A percentile compares a stretch with the other conserved stretches of the same genome.
phyloP scores from a whole-genome alignment of 2,797 vertebrate species.

The Prunella strophiata region DNA sequence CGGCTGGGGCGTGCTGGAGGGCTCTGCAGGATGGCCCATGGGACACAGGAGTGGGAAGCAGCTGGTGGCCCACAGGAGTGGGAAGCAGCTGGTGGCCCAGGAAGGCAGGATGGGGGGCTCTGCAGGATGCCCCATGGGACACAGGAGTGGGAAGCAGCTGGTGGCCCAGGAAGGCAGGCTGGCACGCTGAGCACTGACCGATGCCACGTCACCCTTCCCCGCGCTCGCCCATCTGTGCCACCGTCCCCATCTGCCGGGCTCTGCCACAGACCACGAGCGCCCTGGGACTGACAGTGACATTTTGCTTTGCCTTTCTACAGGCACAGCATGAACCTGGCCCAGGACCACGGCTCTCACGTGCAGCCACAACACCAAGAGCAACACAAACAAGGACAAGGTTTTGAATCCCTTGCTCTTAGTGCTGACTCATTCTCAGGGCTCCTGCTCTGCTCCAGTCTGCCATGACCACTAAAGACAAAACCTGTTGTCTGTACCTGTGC shows the following conservation, averaged over 20 bases:
- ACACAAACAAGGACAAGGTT: not conserved
- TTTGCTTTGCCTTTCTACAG: not conserved
- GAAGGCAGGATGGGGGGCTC: not conserved
- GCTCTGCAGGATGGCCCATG: fast-evolving
- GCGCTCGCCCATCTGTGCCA: not conserved
- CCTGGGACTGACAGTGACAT: not conserved
- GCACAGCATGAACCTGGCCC: not conserved
- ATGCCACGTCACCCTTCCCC: not conserved
- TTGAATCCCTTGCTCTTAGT: not conserved
- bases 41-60: not conserved
- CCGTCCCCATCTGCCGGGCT: not conserved
- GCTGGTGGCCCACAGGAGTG: not conserved
- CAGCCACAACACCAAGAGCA: not conserved
- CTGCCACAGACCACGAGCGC: not conserved
- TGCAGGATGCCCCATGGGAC: not conserved
- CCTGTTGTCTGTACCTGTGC: too few species aligned
- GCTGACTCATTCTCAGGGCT: not conserved
- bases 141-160: not conserved
- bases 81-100: not conserved
- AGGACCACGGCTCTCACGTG: not conserved
- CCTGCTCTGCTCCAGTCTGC: not conserved
- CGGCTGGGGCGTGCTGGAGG: fast-evolving
- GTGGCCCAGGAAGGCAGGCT: not conserved
- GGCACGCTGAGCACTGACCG: not conserved
- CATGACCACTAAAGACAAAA: not conserved